phyloP scores from a whole-genome alignment of 2,888 invertebrate species.

The Nephrotoma appendiculata region DNA sequence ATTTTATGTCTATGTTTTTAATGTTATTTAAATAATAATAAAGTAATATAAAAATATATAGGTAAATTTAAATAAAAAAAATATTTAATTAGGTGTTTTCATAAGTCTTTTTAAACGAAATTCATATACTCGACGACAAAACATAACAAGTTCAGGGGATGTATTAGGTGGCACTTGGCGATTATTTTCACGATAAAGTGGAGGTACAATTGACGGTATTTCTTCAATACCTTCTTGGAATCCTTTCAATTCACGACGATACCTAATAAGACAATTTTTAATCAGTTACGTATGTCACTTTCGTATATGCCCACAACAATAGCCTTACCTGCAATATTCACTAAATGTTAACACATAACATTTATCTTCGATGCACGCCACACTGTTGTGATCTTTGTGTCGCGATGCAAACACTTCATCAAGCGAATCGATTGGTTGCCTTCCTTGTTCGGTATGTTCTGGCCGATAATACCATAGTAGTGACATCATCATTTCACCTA shows the following conservation, averaged over 20 bases:
- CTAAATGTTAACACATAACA: constrained; percentile 92
- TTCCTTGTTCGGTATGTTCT: constrained; percentile 87
- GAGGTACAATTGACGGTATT: constrained; percentile 59
- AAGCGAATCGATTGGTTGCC: constrained; percentile 60
- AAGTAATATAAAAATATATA: background rate
- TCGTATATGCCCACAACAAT: background rate
- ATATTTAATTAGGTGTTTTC: constrained; percentile 16
- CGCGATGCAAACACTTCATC: constrained; percentile 94
- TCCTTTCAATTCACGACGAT: constrained; percentile 66
- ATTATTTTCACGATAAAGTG: constrained; percentile 39
- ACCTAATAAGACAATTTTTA: constrained; percentile 39
- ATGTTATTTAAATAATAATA: background rate
- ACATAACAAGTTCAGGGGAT: constrained; percentile 75
- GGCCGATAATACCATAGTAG: constrained; percentile 95
- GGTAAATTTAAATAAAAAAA: background rate
- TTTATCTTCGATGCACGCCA: constrained; percentile 95
- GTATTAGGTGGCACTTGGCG: constrained; percentile 44
- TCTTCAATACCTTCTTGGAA: constrained; percentile 61
- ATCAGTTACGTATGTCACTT: constrained; percentile 1
- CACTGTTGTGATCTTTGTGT: constrained; percentile 89
- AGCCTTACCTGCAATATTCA: constrained; percentile 81
- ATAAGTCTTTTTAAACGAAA: constrained; percentile 61
- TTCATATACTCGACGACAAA: constrained; percentile 91
- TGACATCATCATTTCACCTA: constrained; percentile 96
- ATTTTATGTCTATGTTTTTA: background rate